phyloP scores from a whole-genome alignment of 2,888 invertebrate species.

The Apodemia zela region DNA sequence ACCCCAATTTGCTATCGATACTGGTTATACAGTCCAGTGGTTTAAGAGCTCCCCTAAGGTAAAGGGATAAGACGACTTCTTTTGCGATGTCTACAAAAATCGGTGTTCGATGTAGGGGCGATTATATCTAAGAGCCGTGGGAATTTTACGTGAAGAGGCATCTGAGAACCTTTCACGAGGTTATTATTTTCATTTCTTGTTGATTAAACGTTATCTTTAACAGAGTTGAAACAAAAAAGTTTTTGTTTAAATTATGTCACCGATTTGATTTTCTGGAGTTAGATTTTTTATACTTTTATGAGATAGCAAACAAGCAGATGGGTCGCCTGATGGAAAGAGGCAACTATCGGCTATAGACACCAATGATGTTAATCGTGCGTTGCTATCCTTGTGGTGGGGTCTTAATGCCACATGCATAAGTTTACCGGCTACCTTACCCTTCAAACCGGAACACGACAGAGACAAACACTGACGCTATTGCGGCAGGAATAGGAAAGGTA shows the following conservation, averaged over 20 bases:
- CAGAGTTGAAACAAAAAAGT: not conserved
- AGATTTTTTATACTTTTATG: no score
- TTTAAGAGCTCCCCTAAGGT: constrained; percentile 47
- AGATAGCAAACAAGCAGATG: no score
- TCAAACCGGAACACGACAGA: no score
- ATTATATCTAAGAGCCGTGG: constrained; percentile 55
- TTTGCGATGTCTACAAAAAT: constrained; percentile 69
- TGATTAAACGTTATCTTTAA: not conserved
- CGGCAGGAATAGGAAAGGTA: no score
- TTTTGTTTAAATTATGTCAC: not conserved
- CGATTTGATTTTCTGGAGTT: not conserved
- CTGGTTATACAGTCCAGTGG: constrained; percentile 60
- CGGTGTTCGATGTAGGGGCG: constrained; percentile 56
- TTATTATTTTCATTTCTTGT: not conserved
- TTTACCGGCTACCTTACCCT: no score
- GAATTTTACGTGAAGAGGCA: constrained; percentile 31
- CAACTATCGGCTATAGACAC: no score
- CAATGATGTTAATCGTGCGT: no score
- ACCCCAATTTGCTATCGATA: constrained; percentile 76
- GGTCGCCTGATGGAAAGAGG: no score
- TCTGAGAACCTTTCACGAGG: not conserved
- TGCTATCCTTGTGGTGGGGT: no score
- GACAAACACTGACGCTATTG: no score
- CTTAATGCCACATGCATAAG: no score
- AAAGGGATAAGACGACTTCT: constrained; percentile 71